Evolutionary conservation across 2,888 invertebrate species (phyloP).

Genomic region (Sarcophaga carnaria): DNA sequence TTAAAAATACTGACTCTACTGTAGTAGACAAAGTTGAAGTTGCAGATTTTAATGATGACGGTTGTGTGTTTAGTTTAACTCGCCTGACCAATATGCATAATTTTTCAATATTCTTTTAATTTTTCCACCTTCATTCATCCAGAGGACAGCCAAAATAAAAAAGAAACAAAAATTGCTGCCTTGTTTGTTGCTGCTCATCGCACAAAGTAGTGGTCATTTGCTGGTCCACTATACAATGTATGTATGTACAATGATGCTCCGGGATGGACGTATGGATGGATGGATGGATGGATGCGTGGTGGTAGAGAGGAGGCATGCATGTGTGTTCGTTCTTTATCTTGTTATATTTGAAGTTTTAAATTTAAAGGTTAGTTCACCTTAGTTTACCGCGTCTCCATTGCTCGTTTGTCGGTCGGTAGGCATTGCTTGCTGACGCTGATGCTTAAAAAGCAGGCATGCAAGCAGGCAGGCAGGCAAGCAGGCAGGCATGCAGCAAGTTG

Average conservation of each 20-base stretch:
- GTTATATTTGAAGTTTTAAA: constrained; percentile 69
- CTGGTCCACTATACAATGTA: neutral
- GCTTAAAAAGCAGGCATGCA: neutral
- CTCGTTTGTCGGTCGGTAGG: constrained; percentile 60
- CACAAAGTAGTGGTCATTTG: constrained; percentile 43
- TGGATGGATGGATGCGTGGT: constrained; percentile 15
- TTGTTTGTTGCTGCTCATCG: constrained; percentile 77
- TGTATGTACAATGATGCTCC: neutral
- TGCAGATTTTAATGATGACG: constrained; percentile 62
- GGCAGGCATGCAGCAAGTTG: constrained; percentile 64
- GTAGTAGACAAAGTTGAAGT: constrained; percentile 67
- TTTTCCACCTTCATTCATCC: constrained; percentile 13
- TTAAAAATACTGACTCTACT: constrained; percentile 63
- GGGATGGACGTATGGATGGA: neutral
- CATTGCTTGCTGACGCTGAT: neutral
- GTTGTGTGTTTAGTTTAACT: constrained; percentile 49
- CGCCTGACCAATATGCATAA: constrained; percentile 60
- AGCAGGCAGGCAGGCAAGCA: constrained; percentile 35
- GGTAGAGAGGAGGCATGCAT: constrained; percentile 9
- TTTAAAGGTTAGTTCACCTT: constrained; percentile 70
- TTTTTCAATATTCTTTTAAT: constrained; percentile 59
- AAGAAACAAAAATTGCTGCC: constrained; percentile 73
- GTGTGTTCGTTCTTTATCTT: constrained; percentile 66
- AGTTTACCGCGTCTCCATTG: constrained; percentile 67
- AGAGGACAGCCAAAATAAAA: constrained; percentile 65